Evolutionary conservation across 2,888 invertebrate genomes (phyloP), one percentile per base, ranked within the genome.

Genomic region (Synanthedon tipuliformis): DNA sequence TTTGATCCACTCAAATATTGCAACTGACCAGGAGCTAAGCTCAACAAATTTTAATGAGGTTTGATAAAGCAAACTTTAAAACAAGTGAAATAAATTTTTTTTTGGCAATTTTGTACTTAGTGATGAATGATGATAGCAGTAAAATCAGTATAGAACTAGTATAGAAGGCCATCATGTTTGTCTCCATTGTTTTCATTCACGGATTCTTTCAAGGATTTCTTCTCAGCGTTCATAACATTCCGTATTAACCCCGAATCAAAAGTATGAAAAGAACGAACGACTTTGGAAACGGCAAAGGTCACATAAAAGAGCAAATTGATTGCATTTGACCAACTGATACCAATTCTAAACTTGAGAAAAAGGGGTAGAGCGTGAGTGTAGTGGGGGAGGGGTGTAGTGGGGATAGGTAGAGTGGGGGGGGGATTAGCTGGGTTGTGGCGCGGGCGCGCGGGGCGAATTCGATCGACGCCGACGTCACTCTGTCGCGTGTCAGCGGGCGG

Each of bases 101-200:
- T 86, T 87, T 86, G 87, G 86, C 85, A 82, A 84, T 84, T 87
- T 87, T 87, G 87, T 86, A 87, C 86, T 87, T 82, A 78, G 80
- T 81, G 81, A 82, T 81, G 77, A 78, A 79, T 81, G 81, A 82
- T 81, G 77, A 67, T 69, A 71, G 70, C 71, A 72, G 69, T 71
- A 66, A 66, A 69, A 73, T 71, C 51, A 51, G 51, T 59, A 52
- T 56, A 58, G 15, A 45, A 45, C n/a, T 7, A 15, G 45, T 45
- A 12, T 15, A 15, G 15, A 15, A 45, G 45, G 12, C 15, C 45
- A 13, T 45, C 23, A 23, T 5, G 5, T 3, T 13, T 45, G 8
- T 34, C 34, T 34, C 8, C 34, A 34, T 10, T 34, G 34, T 10
- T 34, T 34, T 3, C 2, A 34, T 34, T 34, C 34, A 34, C 7